Base-by-base conservation (phyloP, 1,140 invertebrate species). In the Drosophila sp. region DNA sequence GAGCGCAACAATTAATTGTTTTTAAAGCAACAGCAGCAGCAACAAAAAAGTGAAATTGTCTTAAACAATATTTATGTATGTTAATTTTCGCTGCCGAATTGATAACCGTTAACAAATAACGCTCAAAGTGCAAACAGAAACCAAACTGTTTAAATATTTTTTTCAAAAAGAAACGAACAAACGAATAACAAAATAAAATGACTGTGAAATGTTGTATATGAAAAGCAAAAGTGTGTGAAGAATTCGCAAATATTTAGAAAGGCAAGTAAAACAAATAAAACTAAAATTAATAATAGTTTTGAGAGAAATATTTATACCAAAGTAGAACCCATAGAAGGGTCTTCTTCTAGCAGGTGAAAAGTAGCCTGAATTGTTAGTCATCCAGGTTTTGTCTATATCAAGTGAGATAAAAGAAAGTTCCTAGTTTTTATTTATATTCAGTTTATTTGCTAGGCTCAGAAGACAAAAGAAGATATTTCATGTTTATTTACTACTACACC, bases 1-100 rank as follows among this genome's bases (percentile, higher is more conserved):
- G 76, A 87, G 84, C 84, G 80, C 66, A 87, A 80, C 79, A 89
- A 83, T 83, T 86, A 87, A 87, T 87, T 87, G 80, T 63, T 75
- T 66, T 62, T 73, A 81, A 72, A 76, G 62, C 29, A 8, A 35
- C 32, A 7, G 17, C 33, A 58, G n/a, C 6, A 67, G 57, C 72
- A 62, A 73, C 54, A 60, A 66, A 76, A 75, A 76, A 76, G 73
- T 76, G 73, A 76, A 76, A 76, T 74, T 76, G 58, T 64, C 41
- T 62, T 62, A 57, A 58, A 33, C 11, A 64, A 76, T 44, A 76
- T 61, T 61, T 61, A 41, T 58, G 54, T 56, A 56, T 56, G 56
- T 58, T 58, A 58, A 58, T 58, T 58, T 58, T 58, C 4, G 62
- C 8, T 60, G 17, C 41, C 41, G 38, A 58, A 74, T 66, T 66